phyloP scores from a whole-genome alignment of 2,888 invertebrate species.

The Athrips mouffetella region DNA sequence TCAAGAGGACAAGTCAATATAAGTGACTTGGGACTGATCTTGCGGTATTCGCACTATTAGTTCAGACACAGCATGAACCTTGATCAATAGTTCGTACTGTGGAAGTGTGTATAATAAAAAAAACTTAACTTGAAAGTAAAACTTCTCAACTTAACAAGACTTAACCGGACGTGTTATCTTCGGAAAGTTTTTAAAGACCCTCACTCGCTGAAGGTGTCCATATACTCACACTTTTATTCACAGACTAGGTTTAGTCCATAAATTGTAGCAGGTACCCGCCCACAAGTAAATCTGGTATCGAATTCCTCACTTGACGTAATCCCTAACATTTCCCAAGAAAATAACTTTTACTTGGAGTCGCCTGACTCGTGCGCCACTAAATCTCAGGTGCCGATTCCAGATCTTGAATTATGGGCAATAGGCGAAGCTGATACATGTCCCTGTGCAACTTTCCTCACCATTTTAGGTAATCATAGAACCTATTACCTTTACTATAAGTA shows the following conservation, averaged over 20 bases:
- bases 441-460: constrained; percentile 62
- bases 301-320: constrained; percentile 9
- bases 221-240: too few species aligned
- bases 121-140: too few species aligned
- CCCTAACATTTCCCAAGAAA: constrained; percentile 6
- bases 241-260: background rate
- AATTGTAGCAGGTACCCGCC: background rate
- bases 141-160: too few species aligned
- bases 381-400: constrained; percentile 51
- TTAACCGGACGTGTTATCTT: too few species aligned
- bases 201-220: too few species aligned
- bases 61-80: too few species aligned
- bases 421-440: constrained; percentile 38
- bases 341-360: constrained; percentile 11
- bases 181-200: too few species aligned
- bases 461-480: constrained; percentile 43
- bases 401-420: constrained; percentile 55
- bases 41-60: too few species aligned
- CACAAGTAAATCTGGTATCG: constrained; percentile 7
- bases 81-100: too few species aligned
- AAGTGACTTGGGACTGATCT: too few species aligned
- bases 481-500: background rate
- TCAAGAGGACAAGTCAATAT: too few species aligned
- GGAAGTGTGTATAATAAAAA: too few species aligned
- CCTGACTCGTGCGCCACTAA: constrained; percentile 31